Evolutionary conservation across 2,113 vertebrate species (phyloP), one percentile per base, ranked within the genome.

Genomic region (Cyphomyrus discorhynchus): DNA sequence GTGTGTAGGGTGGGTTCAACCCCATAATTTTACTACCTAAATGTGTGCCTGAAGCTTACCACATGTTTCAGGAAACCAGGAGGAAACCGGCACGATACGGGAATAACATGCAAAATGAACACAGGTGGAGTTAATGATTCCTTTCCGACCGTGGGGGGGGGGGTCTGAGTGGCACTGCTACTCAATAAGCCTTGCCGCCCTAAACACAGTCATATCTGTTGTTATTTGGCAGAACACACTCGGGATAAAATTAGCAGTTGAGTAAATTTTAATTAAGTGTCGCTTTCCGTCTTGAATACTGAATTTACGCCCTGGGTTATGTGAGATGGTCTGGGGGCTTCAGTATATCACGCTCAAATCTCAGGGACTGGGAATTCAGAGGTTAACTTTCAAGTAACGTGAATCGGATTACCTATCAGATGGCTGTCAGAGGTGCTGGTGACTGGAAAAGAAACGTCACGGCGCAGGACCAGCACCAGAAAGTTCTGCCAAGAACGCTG

Each of bases 331-430:
- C 62, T 27, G 62, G 27, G 27, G 74, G 17, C 5, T 19, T 42
- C 74, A 42, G 13, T 46, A 31, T 83, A 42, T 21, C 74, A 82
- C 19, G 10, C 80, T 45, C 11, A 74, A 70, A 50, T 31, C 47
- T 39, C 5, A 10, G 21, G 86, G 92, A 90, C 90, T 90, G 77
- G 90, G 52, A 91, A 92, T 89, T 90, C 53, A 84, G 88, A 90
- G 90, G 89, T 91, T 46, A 88, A 88, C 70, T 89, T 88, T 87
- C 92, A 92, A 89, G 92, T 62, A 62, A n/a, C 56, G 56, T 62
- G 56, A 53, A 9, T 2, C 31, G 89, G 93, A 80, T 95, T 96
- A 95, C 94, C 93, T 93, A 94, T 95, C 95, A 89, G 74, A 92
- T 96, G 92, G 91, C 94, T 85, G 56, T 86, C 86, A 3, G 47